phyloP scores from a whole-genome alignment of 2,113 vertebrate genomes.

The Festucalex cinctus region DNA sequence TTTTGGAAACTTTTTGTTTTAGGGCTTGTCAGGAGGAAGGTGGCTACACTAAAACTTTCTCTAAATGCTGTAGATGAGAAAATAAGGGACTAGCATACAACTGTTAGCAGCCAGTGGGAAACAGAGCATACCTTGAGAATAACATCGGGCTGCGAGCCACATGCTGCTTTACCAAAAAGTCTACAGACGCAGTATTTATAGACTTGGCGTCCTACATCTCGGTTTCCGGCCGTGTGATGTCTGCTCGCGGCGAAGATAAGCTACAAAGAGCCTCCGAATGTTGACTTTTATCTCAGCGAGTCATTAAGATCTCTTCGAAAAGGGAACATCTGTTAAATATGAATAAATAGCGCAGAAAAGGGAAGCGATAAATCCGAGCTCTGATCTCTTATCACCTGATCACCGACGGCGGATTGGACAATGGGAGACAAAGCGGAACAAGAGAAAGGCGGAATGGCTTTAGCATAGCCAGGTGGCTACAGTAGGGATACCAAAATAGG shows the following conservation, averaged over 20 bases:
- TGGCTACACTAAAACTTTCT: too few species aligned
- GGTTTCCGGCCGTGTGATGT: constrained; percentile 5
- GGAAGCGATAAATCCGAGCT: constrained; percentile 4
- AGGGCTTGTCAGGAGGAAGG: too few species aligned
- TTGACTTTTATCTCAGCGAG: background rate
- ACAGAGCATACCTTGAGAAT: background rate
- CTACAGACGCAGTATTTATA: constrained; percentile 41
- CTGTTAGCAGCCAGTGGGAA: background rate
- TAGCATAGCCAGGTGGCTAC: background rate
- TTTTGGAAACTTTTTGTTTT: too few species aligned
- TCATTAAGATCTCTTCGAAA: background rate
- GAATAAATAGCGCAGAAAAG: background rate
- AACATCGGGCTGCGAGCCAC: background rate
- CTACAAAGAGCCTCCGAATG: constrained; percentile 21
- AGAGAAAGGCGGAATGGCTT: background rate
- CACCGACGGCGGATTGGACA: constrained; percentile 13
- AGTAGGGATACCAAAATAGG: background rate
- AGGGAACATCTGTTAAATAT: constrained; percentile 10
- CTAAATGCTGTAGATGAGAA: too few species aligned
- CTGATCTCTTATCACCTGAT: constrained; percentile 23
- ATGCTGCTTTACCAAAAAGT: constrained; percentile 1
- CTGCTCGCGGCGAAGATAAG: constrained; percentile 18
- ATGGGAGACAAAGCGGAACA: constrained; percentile 20
- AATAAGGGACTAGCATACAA: background rate
- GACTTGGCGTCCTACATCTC: constrained; percentile 40